A percentile compares a stretch with the other conserved stretches of the same genome.
Conservation (phyloP, 2,113 vertebrate species). For the Oncorhynchus tshawytscha region DNA sequence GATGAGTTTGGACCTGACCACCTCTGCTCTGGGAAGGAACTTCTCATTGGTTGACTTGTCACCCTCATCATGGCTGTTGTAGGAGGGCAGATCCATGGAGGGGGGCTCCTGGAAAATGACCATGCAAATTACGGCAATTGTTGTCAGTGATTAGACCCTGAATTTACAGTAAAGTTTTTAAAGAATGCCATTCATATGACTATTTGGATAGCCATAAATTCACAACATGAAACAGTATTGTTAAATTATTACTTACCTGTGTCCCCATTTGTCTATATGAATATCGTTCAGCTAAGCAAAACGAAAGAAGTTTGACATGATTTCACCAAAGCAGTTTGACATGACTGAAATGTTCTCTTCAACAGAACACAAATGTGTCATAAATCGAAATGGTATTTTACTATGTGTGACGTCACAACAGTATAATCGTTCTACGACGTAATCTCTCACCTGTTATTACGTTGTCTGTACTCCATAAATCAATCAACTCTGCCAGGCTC, state of each 20-base stretch:
- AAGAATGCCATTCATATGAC: not conserved
- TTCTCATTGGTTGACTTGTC: not conserved
- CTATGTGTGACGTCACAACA: not conserved
- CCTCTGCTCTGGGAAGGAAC: slow-evolving; percentile 45
- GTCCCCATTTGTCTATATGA: slow-evolving; percentile 1
- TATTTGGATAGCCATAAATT: not conserved
- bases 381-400: not conserved
- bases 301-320: not conserved
- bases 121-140: not conserved
- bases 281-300: not conserved
- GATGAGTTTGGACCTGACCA: slow-evolving; percentile 54
- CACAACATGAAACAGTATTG: not conserved
- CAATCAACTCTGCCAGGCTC: too few species aligned
- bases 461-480: too few species aligned
- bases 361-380: not conserved
- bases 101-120: not conserved
- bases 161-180: not conserved
- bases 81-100: not conserved
- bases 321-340: not conserved
- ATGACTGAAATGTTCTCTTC: not conserved
- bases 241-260: not conserved
- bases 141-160: not conserved
- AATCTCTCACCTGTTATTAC: too few species aligned
- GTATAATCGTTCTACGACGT: not conserved
- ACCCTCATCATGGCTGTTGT: not conserved